Conservation (phyloP, 1,140 invertebrate species). For the Amyelois transitella region DNA sequence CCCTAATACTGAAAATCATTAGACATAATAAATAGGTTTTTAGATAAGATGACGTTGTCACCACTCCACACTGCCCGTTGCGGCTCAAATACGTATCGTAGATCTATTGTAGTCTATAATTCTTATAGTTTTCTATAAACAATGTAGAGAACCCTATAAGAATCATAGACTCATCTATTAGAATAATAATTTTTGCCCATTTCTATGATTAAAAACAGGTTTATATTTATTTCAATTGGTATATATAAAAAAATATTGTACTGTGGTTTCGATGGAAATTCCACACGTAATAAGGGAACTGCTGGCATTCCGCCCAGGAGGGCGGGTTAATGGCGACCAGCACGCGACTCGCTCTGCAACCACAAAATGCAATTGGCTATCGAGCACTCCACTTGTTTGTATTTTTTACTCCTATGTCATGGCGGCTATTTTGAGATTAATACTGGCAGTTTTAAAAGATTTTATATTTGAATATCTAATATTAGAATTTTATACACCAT, state of each 20-base stretch:
- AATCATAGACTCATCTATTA: no score
- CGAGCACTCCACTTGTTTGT: slow-evolving; percentile 33
- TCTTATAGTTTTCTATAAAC: no score
- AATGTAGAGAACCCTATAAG: no score
- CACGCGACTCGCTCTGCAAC: slow-evolving; percentile 41
- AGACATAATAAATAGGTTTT: slow-evolving; percentile 44
- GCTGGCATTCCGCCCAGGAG: slow-evolving; percentile 38
- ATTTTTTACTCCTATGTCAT: slow-evolving; percentile 27
- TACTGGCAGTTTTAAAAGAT: not conserved
- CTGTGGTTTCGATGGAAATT: not conserved
- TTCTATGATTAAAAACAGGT: no score
- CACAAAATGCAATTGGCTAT: slow-evolving; percentile 53
- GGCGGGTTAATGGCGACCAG: slow-evolving; percentile 47
- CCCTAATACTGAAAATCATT: slow-evolving; percentile 33
- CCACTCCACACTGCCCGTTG: slow-evolving; percentile 26
- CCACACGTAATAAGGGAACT: slow-evolving; percentile 19
- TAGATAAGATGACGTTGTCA: slow-evolving; percentile 39
- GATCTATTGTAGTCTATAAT: not conserved
- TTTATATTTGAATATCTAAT: no score
- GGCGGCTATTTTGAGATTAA: slow-evolving; percentile 10
- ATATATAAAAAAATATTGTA: not conserved
- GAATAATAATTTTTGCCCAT: no score
- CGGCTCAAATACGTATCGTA: slow-evolving; percentile 13
- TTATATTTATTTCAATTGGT: not conserved
- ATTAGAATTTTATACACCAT: no score